Conservation (phyloP, 2,113 vertebrate genomes). For the Sminthopsis crassicaudata region DNA sequence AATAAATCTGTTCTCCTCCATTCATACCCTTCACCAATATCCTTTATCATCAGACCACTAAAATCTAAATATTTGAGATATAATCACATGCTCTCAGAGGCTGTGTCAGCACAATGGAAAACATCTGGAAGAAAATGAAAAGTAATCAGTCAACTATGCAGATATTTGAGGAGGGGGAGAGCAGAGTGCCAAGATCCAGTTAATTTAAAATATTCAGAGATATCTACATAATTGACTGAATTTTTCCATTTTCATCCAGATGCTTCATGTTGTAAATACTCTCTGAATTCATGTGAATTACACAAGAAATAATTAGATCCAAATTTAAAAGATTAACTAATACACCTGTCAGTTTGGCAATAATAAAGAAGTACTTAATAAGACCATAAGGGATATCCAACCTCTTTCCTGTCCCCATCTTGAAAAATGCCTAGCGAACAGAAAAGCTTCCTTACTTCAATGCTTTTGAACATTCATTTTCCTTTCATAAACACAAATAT, state of each 20-base stretch:
- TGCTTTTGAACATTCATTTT: neutral
- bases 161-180: neutral
- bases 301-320: neutral
- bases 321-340: neutral
- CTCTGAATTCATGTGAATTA: neutral
- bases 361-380: neutral
- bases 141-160: neutral
- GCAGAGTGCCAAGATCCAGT: neutral
- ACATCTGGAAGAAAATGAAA: slow-evolving; percentile 3
- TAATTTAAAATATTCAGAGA: neutral
- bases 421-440: neutral
- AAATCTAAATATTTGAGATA: slow-evolving; percentile 1
- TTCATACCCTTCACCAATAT: neutral
- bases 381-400: neutral
- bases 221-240: neutral
- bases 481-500: neutral
- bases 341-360: neutral
- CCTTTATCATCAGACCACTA: neutral
- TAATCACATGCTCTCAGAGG: neutral
- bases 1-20: neutral
- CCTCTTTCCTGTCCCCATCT: neutral
- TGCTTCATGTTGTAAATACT: neutral
- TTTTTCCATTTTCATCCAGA: neutral
- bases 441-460: neutral
- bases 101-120: neutral